Conservation (phyloP, 2,888 invertebrate species). For the Zaprionus obscuricornis region DNA sequence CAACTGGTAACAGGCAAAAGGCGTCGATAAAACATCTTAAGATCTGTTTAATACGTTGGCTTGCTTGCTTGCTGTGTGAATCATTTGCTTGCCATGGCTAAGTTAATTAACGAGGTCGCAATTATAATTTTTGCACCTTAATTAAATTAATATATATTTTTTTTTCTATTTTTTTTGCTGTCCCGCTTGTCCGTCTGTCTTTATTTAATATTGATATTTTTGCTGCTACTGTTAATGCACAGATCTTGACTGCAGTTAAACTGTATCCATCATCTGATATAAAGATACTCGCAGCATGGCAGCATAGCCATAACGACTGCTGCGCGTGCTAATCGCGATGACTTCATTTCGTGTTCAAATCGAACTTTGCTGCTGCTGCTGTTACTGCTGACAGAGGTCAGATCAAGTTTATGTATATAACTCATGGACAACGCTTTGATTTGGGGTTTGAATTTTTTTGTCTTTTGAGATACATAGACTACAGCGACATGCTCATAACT, state of each 20-base stretch:
- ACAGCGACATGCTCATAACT: too few species aligned
- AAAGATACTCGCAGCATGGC: too few species aligned
- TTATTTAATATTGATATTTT: slow-evolving; percentile 34
- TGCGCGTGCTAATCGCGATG: slow-evolving; percentile 72
- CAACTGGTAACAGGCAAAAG: too few species aligned
- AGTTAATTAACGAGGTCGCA: slow-evolving; percentile 24
- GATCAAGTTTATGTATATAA: slow-evolving; percentile 49
- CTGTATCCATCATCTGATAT: slow-evolving; percentile 57
- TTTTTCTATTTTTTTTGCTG: too few species aligned
- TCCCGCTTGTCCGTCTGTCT: too few species aligned
- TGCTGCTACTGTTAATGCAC: slow-evolving; percentile 21
- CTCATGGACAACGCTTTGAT: slow-evolving; percentile 49
- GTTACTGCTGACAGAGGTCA: slow-evolving; percentile 58
- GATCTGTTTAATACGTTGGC: slow-evolving; percentile 11
- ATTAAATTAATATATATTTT: too few species aligned
- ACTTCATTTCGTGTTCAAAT: slow-evolving; percentile 71
- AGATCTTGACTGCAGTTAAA: not conserved
- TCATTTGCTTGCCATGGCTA: slow-evolving; percentile 4
- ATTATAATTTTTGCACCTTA: slow-evolving; percentile 32
- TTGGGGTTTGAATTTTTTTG: slow-evolving; percentile 10
- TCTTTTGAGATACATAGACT: too few species aligned
- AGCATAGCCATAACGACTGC: slow-evolving; percentile 15
- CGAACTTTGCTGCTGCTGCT: too few species aligned
- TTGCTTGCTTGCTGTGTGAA: not conserved
- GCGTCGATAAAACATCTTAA: slow-evolving; percentile 11